Evolutionary conservation across 2,797 vertebrate species (phyloP), one percentile per base, ranked within the genome.

Genomic region (Sylvilagus floridanus): DNA sequence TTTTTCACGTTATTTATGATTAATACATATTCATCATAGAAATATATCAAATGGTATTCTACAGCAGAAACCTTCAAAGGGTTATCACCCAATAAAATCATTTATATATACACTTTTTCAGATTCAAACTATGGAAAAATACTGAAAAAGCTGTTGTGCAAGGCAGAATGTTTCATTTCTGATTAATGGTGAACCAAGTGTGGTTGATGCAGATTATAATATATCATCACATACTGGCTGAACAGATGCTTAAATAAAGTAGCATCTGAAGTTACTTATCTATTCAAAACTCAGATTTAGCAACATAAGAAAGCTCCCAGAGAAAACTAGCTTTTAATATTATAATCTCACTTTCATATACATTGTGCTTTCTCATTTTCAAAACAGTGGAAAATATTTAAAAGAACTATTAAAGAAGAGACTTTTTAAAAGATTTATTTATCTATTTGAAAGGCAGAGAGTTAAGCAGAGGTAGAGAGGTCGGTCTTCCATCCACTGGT

Each of bases 231-330:
- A 85, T 92, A 84, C 78, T 95, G 32, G 37, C 54, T 87, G 73
- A 92, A 35, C 82, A 92, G 93, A 84, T 97, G 5, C 21, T 87
- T 86, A 90, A 92, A 35, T 81, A 66, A 97, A 84, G n/a, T 78
- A 71, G 12, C 50, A 68, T 30, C 81, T 73, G n/a, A 97, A 94
- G 30, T 28, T 89, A 71, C 19, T 95, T 90, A 95, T 91, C 47
- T 84, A 60, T 79, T 77, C 60, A 88, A 77, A 94, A 4, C 22
- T 96, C 72, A 32, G 65, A 94, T 66, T 75, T 77, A 79, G 90
- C 24, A 77, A 85, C 14, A 50, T 81, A 93, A 88, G n/a, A 90
- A 88, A 21, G 5, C 3, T 85, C 82, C 47, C 11, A 90, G 26
- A 95, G 65, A 95, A 93, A 95, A 95, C 88, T 57, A 14, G 13